These are phyloP conservation scores for Epizoanthus scotinus DNA, from an alignment of 92 coral and sea anemone species.

Conservation along the genomic window DNA sequence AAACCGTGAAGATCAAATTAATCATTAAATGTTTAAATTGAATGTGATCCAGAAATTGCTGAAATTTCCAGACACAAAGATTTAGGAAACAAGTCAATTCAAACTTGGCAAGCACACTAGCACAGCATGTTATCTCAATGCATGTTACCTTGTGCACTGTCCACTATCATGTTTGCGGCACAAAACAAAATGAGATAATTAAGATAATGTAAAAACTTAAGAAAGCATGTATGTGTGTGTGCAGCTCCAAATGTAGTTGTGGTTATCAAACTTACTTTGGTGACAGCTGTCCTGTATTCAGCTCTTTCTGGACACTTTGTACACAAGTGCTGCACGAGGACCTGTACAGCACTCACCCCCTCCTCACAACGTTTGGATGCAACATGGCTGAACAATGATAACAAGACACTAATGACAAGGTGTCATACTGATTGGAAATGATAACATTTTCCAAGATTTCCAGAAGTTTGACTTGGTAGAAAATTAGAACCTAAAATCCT, in stretches of 20 bases:
- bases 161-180: too few relatives aligned
- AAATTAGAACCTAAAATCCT: not conserved
- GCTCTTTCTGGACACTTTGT: conserved; percentile 97
- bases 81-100: too few relatives aligned
- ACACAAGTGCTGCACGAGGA: conserved; percentile 90
- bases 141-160: too few relatives aligned
- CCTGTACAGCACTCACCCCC: conserved; percentile 68
- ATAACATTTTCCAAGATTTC: not conserved
- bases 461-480: not conserved
- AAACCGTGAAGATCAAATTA: too few relatives aligned
- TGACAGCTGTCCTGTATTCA: conserved; percentile 83
- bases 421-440: not conserved
- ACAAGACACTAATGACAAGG: not conserved
- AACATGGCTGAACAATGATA: conserved; percentile 56
- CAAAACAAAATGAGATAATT: not conserved
- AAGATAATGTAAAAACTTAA: too few relatives aligned
- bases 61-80: too few relatives aligned
- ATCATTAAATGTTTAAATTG: too few relatives aligned
- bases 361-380: conserved; percentile 56
- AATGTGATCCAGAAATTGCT: too few relatives aligned
- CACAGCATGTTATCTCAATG: too few relatives aligned
- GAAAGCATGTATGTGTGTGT: too few relatives aligned
- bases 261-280: conserved; percentile 69
- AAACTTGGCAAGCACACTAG: too few relatives aligned
- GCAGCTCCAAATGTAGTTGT: too few relatives aligned